These are phyloP conservation scores for Alca torda DNA, from an alignment of 2,797 vertebrate genomes.

Conservation along the genomic window DNA sequence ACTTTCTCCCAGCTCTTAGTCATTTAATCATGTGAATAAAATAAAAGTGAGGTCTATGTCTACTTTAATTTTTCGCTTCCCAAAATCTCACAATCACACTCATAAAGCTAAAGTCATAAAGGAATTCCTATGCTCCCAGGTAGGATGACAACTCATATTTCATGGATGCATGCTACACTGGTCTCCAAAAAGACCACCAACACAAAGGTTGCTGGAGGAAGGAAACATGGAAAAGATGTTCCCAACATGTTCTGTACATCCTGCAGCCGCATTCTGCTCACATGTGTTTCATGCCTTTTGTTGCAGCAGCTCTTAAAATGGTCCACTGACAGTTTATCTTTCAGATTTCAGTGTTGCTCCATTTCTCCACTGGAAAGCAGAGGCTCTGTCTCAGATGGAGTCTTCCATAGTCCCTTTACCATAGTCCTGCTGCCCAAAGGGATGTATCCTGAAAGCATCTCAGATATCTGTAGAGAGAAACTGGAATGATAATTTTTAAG, in stretches of 20 bases:
- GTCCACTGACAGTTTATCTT: background rate
- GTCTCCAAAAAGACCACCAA: background rate
- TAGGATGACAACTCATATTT: background rate
- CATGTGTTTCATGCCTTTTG: background rate
- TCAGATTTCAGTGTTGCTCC: background rate
- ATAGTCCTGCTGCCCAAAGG: background rate
- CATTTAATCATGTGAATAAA: background rate
- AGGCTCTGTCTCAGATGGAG: background rate
- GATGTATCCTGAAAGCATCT: background rate
- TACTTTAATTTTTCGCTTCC: background rate
- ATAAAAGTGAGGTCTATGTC: background rate
- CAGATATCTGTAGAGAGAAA: background rate
- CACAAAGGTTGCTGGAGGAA: background rate
- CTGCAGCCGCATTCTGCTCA: background rate
- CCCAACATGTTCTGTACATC: background rate
- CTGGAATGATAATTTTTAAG: background rate
- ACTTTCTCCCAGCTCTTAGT: background rate
- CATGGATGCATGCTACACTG: fast-evolving
- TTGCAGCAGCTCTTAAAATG: background rate
- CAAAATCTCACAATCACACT: background rate
- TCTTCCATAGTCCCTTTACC: background rate
- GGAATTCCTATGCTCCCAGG: background rate
- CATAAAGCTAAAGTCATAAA: background rate
- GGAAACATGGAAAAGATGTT: background rate
- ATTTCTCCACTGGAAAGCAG: background rate